Percentiles rank a stretch among this genome's conserved stretches.
phyloP scores from a whole-genome alignment of 1,140 invertebrate species.

The Drosophila teissieri region DNA sequence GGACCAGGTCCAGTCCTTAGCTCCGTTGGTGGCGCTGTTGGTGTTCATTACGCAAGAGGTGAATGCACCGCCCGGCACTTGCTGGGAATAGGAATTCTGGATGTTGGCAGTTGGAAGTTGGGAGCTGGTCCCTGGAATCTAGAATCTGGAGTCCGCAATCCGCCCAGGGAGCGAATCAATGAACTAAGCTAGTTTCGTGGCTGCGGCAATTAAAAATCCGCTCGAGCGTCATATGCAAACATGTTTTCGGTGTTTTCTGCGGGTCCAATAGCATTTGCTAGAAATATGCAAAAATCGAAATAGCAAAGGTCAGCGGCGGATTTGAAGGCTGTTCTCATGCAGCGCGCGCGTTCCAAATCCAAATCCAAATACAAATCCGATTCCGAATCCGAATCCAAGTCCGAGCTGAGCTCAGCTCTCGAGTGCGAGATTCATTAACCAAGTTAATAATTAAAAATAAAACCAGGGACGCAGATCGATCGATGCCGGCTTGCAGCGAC shows the following conservation, averaged over 20 bases:
- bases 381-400: constrained; percentile 10
- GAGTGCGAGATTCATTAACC: constrained; percentile 42
- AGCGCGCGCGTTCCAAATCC: constrained; percentile 60
- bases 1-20: constrained; percentile 49
- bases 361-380: background rate
- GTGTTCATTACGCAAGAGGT: constrained; percentile 82
- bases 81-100: constrained; percentile 39
- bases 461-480: constrained; percentile 65
- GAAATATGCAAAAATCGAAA: constrained; percentile 77
- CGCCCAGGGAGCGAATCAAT: constrained; percentile 54
- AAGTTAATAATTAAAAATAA: constrained; percentile 76
- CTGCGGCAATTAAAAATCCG: constrained; percentile 42
- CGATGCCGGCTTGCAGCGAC: constrained; percentile 51
- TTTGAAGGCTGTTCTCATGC: constrained; percentile 80
- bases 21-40: constrained; percentile 79
- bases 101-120: constrained; percentile 25
- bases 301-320: constrained; percentile 68
- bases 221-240: constrained; percentile 64
- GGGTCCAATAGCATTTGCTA: constrained; percentile 32
- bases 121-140: constrained; percentile 38
- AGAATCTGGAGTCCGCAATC: constrained; percentile 46
- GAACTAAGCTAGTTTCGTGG: constrained; percentile 25
- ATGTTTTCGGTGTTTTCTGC: constrained; percentile 51
- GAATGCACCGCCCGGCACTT: constrained; percentile 68
- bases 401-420: constrained; percentile 27